phyloP scores from a whole-genome alignment of 2,797 vertebrate genomes.

The Artibeus jamaicensis region DNA sequence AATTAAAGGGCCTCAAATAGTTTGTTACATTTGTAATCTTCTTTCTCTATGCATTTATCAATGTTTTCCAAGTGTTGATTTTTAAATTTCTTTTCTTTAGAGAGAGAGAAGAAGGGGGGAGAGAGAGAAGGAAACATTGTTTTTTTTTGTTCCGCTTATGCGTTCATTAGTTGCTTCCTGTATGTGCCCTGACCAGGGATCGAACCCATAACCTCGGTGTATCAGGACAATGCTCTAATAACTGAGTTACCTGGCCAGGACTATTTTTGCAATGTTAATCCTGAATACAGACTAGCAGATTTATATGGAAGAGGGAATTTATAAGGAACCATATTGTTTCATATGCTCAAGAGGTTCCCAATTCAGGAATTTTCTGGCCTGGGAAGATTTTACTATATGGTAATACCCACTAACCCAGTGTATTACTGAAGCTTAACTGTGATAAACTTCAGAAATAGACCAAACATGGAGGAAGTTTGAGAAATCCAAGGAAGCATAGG shows the following conservation, averaged over 20 bases:
- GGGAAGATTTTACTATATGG: not conserved
- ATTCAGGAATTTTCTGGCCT: not conserved
- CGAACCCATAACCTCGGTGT: not conserved
- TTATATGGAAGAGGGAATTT: not conserved
- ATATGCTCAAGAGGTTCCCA: not conserved
- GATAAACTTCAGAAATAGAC: not conserved
- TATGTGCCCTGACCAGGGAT: not conserved
- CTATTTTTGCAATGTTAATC: not conserved
- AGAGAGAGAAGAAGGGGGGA: not conserved
- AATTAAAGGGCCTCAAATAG: not conserved
- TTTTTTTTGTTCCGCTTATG: not conserved
- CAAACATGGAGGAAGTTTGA: not conserved
- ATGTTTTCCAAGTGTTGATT: not conserved
- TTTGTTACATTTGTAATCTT: not conserved
- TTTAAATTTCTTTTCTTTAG: not conserved
- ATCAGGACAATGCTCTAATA: not conserved
- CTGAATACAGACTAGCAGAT: not conserved
- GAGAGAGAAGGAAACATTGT: no score
- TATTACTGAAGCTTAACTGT: not conserved
- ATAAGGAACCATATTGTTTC: not conserved
- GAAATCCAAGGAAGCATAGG: not conserved
- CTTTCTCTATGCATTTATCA: not conserved
- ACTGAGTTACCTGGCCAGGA: not conserved
- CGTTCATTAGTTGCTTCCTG: not conserved
- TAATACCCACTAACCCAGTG: not conserved